Conservation (phyloP, 2,888 invertebrate species). For the Athetis lepigone region DNA sequence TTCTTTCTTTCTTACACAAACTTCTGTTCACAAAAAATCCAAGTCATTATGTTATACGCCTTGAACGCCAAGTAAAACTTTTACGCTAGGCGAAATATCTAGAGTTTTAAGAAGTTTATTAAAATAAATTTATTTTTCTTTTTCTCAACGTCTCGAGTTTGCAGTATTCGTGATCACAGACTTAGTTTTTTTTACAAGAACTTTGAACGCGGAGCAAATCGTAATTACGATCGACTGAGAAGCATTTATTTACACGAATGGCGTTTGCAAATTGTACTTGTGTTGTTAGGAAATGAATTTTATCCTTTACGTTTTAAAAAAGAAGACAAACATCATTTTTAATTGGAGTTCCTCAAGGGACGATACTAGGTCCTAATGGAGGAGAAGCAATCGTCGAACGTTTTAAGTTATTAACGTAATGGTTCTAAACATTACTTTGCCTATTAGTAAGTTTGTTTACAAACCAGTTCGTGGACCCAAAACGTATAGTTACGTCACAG, state of each 20-base stretch:
- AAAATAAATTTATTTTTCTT: conserved; percentile 37
- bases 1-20: conserved; percentile 8
- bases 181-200: conserved; percentile 30
- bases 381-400: conserved; percentile 24
- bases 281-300: conserved; percentile 12
- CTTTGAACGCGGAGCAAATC: conserved; percentile 32
- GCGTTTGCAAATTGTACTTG: conserved; percentile 11
- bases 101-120: conserved; percentile 45
- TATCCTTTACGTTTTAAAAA: neutral
- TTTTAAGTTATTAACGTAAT: conserved; percentile 29
- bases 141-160: conserved; percentile 42
- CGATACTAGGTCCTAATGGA: conserved; percentile 2
- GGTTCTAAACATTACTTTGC: conserved; percentile 25
- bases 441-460: conserved; percentile 66
- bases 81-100: conserved; percentile 32
- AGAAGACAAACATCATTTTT: neutral
- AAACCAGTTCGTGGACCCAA: conserved; percentile 69
- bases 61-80: conserved; percentile 32
- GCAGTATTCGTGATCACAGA: conserved; percentile 47
- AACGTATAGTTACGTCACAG: conserved; percentile 67
- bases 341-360: conserved; percentile 7
- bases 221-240: conserved; percentile 31
- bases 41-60: conserved; percentile 9
- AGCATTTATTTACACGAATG: conserved; percentile 28
- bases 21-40: conserved; percentile 18